These are phyloP conservation scores for Crax fasciolata DNA, from an alignment of 2,797 vertebrate genomes.

Conservation along the genomic window DNA sequence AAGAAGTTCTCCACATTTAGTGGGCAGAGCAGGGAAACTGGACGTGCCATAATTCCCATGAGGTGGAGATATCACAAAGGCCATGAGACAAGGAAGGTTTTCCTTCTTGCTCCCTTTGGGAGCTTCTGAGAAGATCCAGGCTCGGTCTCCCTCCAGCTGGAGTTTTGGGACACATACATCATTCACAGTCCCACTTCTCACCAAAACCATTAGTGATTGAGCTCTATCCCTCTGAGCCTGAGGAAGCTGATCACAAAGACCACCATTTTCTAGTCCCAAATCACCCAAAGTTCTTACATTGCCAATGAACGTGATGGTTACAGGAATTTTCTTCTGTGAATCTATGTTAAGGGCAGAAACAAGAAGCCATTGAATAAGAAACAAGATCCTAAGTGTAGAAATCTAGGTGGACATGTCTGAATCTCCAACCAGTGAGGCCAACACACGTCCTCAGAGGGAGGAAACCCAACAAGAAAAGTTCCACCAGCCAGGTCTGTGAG, in stretches of 20 bases:
- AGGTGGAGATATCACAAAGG: neutral
- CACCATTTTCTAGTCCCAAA: neutral
- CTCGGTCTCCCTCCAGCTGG: neutral
- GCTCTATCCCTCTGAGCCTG: neutral
- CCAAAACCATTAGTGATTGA: neutral
- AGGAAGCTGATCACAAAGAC: neutral
- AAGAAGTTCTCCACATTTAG: neutral
- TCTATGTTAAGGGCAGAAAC: neutral
- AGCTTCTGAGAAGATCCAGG: neutral
- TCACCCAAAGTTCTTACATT: neutral
- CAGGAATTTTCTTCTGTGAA: neutral
- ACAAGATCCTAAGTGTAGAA: neutral
- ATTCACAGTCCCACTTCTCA: neutral
- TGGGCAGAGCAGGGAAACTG: fast-evolving
- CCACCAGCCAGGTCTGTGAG: neutral
- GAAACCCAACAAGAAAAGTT: neutral
- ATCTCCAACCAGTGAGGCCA: neutral
- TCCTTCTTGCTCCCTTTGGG: neutral
- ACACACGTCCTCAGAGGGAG: neutral
- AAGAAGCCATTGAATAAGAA: neutral
- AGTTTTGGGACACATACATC: fast-evolving
- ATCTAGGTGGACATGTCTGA: neutral
- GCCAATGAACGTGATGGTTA: neutral
- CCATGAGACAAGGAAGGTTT: fast-evolving
- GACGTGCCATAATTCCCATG: neutral